phyloP scores from a whole-genome alignment of 1,140 invertebrate species.

The Pentalonia nigronervosa region DNA sequence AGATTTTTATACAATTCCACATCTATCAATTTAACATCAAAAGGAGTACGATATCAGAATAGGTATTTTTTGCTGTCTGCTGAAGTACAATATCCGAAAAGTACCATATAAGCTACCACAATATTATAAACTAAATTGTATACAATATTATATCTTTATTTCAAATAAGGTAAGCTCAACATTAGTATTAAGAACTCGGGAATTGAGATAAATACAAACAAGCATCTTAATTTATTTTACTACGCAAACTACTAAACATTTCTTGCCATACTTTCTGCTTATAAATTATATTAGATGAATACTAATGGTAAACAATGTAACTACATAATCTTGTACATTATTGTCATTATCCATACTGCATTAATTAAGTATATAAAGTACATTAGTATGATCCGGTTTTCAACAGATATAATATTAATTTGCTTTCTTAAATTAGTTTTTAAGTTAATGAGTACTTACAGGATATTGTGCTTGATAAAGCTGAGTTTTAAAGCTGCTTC shows the following conservation, averaged over 20 bases:
- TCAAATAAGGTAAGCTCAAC: not conserved
- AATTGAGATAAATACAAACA: not conserved
- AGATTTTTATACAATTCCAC: no score
- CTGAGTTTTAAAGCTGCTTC: constrained; percentile 75
- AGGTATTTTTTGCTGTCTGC: no score
- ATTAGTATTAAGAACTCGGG: not conserved
- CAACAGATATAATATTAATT: not conserved
- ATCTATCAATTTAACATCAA: no score
- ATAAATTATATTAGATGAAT: not conserved
- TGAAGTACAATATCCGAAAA: no score
- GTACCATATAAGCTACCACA: not conserved
- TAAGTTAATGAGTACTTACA: constrained; percentile 64
- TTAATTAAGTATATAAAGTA: no score
- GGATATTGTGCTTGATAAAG: constrained; percentile 75
- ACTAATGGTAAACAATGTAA: not conserved
- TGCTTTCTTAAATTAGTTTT: not conserved
- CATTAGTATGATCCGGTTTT: not conserved
- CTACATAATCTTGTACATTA: no score
- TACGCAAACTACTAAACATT: not conserved
- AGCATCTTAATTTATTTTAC: not conserved
- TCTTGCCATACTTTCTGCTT: no score
- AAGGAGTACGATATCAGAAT: no score
- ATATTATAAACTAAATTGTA: not conserved
- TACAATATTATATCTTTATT: not conserved
- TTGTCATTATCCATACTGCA: no score